Evolutionary conservation across 2,888 invertebrate species (phyloP), one percentile per base, ranked within the genome.

Genomic region (Phaonia tiefii): DNA sequence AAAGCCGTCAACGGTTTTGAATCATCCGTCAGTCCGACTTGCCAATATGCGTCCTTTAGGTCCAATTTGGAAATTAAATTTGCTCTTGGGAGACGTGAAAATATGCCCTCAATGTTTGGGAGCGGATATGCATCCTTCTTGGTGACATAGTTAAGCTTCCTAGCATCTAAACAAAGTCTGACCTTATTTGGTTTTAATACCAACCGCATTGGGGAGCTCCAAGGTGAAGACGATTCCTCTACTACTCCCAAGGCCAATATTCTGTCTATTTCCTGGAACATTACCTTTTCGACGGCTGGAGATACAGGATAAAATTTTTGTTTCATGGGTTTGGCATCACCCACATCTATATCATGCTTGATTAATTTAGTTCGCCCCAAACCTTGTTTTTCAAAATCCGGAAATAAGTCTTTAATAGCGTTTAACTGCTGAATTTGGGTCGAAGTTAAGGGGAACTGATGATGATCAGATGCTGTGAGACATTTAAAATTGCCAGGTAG

Each of bases 271-370:
- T 72, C 46, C n/a, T n/a, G n/a, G n/a, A n/a, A n/a, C n/a, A n/a
- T n/a, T n/a, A n/a, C n/a, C n/a, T n/a, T n/a, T n/a, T n/a, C n/a
- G n/a, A n/a, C n/a, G n/a, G n/a, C n/a, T n/a, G n/a, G n/a, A n/a
- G n/a, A n/a, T n/a, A n/a, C 73, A 7, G 80, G 82, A 22, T 79
- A 84, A 25, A 78, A 80, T 0, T 81, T 46, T 63, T 82, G 78
- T 69, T 83, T 84, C 1, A 83, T 67, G 0, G 83, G 80, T 8
- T 72, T 44, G 0, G 80, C 66, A 1, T 71, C 74, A 46, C 70
- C 76, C 11, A 76, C 65, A 8, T 76, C 80, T 15, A 84, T 84
- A 0, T n/a, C 10, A 56, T 83, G 84, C 46, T 58, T 37, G 5
- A 78, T 73, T 13, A 82, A 20, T 2, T 51, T 8, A 7, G 76